Evolutionary conservation across 2,888 invertebrate species (phyloP).

Genomic region (Resseliella maxima): DNA sequence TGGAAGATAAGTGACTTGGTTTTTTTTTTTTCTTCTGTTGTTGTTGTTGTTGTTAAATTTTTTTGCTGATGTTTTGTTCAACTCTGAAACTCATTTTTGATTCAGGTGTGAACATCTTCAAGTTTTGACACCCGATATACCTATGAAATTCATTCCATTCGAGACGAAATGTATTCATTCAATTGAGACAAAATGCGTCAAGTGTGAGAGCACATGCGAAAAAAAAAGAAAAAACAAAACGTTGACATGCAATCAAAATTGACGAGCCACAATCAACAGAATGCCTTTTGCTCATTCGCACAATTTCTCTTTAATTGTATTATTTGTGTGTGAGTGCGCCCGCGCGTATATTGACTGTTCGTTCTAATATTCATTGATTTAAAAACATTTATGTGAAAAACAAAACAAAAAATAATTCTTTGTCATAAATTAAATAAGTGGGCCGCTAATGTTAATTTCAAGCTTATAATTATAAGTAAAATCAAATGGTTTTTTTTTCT

Average conservation of each 20-base stretch:
- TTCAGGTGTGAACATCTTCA: no score
- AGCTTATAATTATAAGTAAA: no score
- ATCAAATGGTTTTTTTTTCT: no score
- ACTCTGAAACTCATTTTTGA: background rate
- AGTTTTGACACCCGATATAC: no score
- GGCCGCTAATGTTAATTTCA: no score
- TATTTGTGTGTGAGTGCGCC: background rate
- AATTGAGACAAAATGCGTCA: background rate
- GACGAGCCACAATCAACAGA: background rate
- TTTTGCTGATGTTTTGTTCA: no score
- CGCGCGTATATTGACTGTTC: background rate
- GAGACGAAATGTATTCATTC: background rate
- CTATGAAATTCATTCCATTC: no score
- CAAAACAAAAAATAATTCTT: no score
- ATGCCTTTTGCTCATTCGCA: constrained; percentile 10
- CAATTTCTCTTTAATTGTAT: constrained; percentile 38
- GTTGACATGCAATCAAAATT: background rate
- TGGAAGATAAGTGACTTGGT: constrained; percentile 29
- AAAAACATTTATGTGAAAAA: no score
- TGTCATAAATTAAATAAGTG: no score
- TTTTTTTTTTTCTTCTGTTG: no score
- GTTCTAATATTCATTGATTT: background rate
- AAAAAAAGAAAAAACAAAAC: background rate
- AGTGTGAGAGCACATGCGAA: background rate
- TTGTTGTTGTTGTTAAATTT: no score